A percentile compares a stretch with the other conserved stretches of the same genome.
phyloP scores from a whole-genome alignment of 2,113 vertebrate species.

The Xiphophorus maculatus region DNA sequence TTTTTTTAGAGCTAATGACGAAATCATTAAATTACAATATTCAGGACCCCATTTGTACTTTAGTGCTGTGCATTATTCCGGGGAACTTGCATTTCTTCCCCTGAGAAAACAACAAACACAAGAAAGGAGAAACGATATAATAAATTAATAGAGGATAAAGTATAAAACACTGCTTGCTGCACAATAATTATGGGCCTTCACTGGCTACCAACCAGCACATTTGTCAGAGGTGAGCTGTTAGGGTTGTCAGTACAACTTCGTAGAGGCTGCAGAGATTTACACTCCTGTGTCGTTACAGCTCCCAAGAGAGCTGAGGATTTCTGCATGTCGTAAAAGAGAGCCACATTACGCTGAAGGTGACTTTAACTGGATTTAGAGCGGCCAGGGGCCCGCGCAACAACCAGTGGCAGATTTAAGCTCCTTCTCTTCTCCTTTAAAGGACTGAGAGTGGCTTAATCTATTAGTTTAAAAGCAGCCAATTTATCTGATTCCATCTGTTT shows the following conservation, averaged over 20 bases:
- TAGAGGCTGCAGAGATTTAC: conserved; percentile 80
- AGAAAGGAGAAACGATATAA: conserved; percentile 30
- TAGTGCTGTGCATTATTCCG: conserved; percentile 4
- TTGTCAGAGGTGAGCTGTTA: conserved; percentile 68
- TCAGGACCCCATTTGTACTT: conserved; percentile 16
- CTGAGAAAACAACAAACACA: conserved; percentile 11
- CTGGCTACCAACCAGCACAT: conserved; percentile 58
- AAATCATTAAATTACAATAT: conserved; percentile 13
- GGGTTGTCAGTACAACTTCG: conserved; percentile 70
- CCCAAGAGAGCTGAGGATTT: conserved; percentile 73
- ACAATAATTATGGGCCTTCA: conserved; percentile 70
- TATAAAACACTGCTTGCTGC: conserved; percentile 67
- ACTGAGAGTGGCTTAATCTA: conserved; percentile 77
- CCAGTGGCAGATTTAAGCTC: conserved; percentile 79
- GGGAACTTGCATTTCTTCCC: conserved; percentile 17
- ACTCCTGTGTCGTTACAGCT: conserved; percentile 67
- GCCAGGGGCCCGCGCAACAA: conserved; percentile 54
- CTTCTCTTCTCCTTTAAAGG: conserved; percentile 70
- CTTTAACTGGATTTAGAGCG: conserved; percentile 83
- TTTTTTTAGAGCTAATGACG: conserved; percentile 15
- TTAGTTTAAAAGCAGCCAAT: conserved; percentile 81
- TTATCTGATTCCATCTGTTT: conserved; percentile 83
- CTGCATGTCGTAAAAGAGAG: conserved; percentile 79
- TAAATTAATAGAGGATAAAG: conserved; percentile 55
- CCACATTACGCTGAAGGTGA: conserved; percentile 83